Base-by-base conservation (phyloP, 2,888 invertebrate genomes). In the Melikaiella ostensackeni region DNA sequence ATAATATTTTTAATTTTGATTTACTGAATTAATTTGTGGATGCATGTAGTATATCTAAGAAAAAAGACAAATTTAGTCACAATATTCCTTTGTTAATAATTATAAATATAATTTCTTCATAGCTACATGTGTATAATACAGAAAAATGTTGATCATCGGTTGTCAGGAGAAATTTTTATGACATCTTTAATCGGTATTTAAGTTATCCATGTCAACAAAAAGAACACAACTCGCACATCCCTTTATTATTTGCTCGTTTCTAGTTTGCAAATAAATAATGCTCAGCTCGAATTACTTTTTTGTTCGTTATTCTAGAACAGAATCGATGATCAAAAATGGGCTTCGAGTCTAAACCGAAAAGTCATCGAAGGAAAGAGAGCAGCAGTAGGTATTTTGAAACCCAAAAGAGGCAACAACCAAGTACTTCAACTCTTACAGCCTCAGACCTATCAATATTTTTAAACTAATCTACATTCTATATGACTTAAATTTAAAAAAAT, bases 51-150 rank as follows among this genome's bases (percentile, higher is more conserved):
- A 16, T 46, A 27, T 24, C 16, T 19, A 46, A 70, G 9, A 24
- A 50, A 50, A 5, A 50, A 19, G 30, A 50, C 21, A 50, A 66
- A 38, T 27, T 50, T n/a, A 50, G n/a, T 33, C n/a, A 33, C 70
- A 70, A 33, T 50, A n/a, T 83, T 84, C 82, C 75, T 79, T 84
- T 83, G 80, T 84, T 88, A 83, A 83, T 87, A 87, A 85, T 88
- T 87, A 87, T 86, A 88, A 90, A 89, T 89, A 88, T 89, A 89
- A 89, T 89, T 88, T 87, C 83, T 87, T 85, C 83, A 86, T 88
- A 88, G 86, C 85, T 87, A 87, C 86, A 42, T 86, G 84, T 85
- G 85, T 89, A 88, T 86, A 80, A 86, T 89, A 88, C 88, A 88
- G 84, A 86, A 83, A 86, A 84, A 85, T 77, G 76, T 83, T 81